Evolutionary conservation across 2,113 vertebrate species (phyloP), one percentile per base, ranked within the genome.

Genomic region (Daboia siamensis): DNA sequence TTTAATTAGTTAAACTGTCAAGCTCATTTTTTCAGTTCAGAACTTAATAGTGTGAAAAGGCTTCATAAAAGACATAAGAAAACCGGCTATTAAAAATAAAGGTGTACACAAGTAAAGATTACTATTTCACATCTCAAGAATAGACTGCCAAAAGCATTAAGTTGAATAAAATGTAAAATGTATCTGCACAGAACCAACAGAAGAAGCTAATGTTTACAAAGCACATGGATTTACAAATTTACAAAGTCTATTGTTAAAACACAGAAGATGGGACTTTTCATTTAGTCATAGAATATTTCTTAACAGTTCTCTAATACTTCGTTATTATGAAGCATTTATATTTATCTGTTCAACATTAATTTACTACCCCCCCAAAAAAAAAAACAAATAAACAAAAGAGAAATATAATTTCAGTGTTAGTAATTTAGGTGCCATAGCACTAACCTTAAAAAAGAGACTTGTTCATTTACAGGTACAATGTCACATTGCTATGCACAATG

Each of bases 401-500:
- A 96, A 95, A 95, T 94, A 91, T 91, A 94, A 95, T 94, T 93
- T 87, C 90, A 95, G 95, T 95, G 85, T 96, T 96, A 93, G 85
- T 91, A 95, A 96, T 96, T 94, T 96, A 93, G 93, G 94, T 95
- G 92, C 89, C 90, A 61, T 44, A 86, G 12, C 94, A 97, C 97
- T 97, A 97, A 97, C 96, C 97, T 97, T 92, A 95, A 93, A 92
- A 94, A 93, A 94, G 95, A 95, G 69, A 93, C 88, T 91, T 95
- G 94, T 94, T 97, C 95, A 92, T 93, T 95, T 89, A 91, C 91
- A 93, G 93, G 95, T 95, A 96, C 96, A 95, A 86, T 90, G 91
- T 93, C 94, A 96, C 95, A 95, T 86, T 86, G 91, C 93, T 95
- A 95, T 92, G 95, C 84, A 88, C 93, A 96, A 95, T 97, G 94